phyloP scores from a whole-genome alignment of 2,113 vertebrate genomes.

The Diglossa brunneiventris region DNA sequence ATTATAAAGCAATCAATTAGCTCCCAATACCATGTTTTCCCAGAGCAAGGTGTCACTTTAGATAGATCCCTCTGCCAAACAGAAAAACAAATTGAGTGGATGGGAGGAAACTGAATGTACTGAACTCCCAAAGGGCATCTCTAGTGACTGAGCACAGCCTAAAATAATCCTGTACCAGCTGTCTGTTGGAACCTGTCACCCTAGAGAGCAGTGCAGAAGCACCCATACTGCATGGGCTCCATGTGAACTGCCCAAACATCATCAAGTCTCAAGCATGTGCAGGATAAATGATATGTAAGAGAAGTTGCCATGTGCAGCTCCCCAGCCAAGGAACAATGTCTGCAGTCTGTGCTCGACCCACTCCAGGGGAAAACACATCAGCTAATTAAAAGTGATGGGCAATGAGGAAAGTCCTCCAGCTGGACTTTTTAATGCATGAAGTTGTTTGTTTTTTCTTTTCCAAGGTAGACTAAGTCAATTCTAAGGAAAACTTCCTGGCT shows the following conservation, averaged over 20 bases:
- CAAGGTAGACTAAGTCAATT: background rate
- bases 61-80: background rate
- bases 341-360: background rate
- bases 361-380: background rate
- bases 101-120: constrained; percentile 13
- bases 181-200: background rate
- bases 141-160: background rate
- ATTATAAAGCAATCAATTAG: background rate
- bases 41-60: background rate
- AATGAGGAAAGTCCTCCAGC: background rate
- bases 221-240: fast-evolving
- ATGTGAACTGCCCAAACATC: background rate
- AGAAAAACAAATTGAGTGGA: background rate
- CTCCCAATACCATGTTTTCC: background rate
- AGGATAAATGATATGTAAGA: background rate
- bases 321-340: background rate
- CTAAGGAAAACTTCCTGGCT: background rate
- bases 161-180: background rate
- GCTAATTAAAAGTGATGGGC: background rate
- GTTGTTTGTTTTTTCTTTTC: background rate
- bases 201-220: background rate
- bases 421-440: background rate
- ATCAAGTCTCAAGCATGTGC: background rate
- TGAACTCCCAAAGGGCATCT: background rate
- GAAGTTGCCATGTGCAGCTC: background rate